Evolutionary conservation across 1,140 invertebrate species (phyloP), one percentile per base, ranked within the genome.

Genomic region (Aphaenogaster ashmeadi): DNA sequence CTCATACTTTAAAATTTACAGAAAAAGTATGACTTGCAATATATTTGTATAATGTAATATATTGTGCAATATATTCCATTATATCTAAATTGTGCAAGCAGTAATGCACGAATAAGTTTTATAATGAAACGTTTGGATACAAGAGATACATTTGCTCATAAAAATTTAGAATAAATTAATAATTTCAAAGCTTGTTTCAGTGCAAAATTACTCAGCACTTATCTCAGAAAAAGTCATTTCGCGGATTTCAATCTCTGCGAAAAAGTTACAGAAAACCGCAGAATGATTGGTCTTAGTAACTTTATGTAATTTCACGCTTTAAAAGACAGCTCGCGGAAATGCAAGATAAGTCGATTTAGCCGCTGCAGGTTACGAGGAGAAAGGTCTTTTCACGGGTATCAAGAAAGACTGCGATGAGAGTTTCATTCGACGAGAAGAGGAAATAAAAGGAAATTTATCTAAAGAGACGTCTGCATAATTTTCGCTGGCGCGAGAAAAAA

Each of bases 301-400:
- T 84, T 84, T 75, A 84, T 84, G 47, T 84, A 74, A 84, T 84
- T 75, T 84, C 33, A 36, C 41, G 80, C 54, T 84, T 84, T 84
- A 72, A 83, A 83, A 50, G 62, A 47, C 54, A 54, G 54, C 27
- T 60, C 41, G n/a, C n/a, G 41, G 33, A 74, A 84, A 74, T 62
- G 80, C 80, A 74, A 75, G 54, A 84, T 84, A 84, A 84, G 69
- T 60, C 13, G 69, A 15, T 44, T 75, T 47, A 36, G 69, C 41
- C 4, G 13, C 11, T 47, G 52, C 41, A 27, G 69, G 44, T 84
- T 74, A 75, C 33, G 54, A 44, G 54, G n/a, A 84, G 54, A 75
- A 84, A 84, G 75, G 21, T 84, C 56, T 84, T 84, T 75, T 84
- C 69, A 58, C 69, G 13, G 56, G 27, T 84, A 75, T 84, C 80